phyloP scores from a whole-genome alignment of 2,797 vertebrate genomes.

The Coilia nasus region DNA sequence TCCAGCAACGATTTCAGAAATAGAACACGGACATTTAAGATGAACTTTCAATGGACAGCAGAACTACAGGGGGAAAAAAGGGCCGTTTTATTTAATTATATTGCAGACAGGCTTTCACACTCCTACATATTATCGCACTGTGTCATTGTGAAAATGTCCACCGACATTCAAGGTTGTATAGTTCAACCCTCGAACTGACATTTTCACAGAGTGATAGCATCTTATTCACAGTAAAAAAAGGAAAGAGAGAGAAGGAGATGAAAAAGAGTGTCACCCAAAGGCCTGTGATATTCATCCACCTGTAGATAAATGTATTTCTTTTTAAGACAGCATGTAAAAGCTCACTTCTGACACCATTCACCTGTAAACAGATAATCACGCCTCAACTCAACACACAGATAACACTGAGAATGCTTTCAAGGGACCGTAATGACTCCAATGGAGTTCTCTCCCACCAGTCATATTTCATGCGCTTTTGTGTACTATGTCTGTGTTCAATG shows the following conservation, averaged over 20 bases:
- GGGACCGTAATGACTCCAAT: too few relatives aligned
- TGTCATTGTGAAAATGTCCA: not conserved
- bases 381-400: not conserved
- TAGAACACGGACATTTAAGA: not conserved
- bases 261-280: not conserved
- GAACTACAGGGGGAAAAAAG: not conserved
- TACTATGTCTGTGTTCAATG: not conserved
- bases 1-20: not conserved
- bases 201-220: conserved; percentile 1
- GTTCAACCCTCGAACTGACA: conserved; percentile 10
- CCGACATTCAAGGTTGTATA: not conserved
- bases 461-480: too few relatives aligned
- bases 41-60: not conserved
- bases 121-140: not conserved
- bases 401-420: too few relatives aligned
- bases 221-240: not conserved
- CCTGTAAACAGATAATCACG: not conserved
- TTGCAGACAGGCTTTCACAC: not conserved
- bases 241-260: not conserved
- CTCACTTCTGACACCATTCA: not conserved
- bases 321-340: not conserved
- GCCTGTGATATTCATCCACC: not conserved
- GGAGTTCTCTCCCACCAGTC: too few relatives aligned
- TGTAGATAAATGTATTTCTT: not conserved
- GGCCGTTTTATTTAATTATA: not conserved